Conservation (phyloP, 2,797 vertebrate genomes). For the Takifugu rubripes region DNA sequence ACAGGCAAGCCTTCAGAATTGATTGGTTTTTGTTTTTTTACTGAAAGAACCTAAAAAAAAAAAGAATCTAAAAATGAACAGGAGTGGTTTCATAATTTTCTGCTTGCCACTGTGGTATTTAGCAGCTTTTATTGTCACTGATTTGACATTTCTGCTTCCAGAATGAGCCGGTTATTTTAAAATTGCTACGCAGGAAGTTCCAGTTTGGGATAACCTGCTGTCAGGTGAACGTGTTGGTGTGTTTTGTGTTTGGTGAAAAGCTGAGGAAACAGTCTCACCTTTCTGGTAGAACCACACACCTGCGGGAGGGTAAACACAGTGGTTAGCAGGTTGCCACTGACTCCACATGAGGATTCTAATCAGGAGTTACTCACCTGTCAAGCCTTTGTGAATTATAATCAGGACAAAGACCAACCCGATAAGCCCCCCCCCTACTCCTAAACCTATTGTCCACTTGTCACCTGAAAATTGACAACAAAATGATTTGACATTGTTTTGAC, state of each 20-base stretch:
- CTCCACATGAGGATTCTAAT: too few species aligned
- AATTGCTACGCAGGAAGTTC: too few species aligned
- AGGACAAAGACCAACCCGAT: slow-evolving; percentile 13
- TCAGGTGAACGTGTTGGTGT: not conserved
- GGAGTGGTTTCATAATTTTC: not conserved
- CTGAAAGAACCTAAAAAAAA: too few species aligned
- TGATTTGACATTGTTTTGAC: too few species aligned
- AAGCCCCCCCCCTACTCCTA: slow-evolving; percentile 18
- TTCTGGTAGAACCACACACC: slow-evolving; percentile 62
- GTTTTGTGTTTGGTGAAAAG: not conserved
- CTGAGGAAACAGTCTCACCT: slow-evolving; percentile 39
- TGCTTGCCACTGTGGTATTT: not conserved
- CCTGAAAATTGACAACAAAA: not conserved
- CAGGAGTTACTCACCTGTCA: slow-evolving; percentile 33
- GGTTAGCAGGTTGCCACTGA: not conserved
- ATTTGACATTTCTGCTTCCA: not conserved
- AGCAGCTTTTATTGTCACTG: not conserved
- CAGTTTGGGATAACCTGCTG: not conserved
- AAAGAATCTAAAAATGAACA: not conserved
- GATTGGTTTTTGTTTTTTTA: not conserved
- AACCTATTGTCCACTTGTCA: rapidly evolving
- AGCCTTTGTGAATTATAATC: slow-evolving; percentile 13
- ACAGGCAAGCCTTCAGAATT: not conserved
- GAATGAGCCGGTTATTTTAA: too few species aligned
- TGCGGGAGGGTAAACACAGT: slow-evolving; percentile 13